Evolutionary conservation across 1,140 invertebrate species (phyloP).

Genomic region (Yoshiicerus persimilis): DNA sequence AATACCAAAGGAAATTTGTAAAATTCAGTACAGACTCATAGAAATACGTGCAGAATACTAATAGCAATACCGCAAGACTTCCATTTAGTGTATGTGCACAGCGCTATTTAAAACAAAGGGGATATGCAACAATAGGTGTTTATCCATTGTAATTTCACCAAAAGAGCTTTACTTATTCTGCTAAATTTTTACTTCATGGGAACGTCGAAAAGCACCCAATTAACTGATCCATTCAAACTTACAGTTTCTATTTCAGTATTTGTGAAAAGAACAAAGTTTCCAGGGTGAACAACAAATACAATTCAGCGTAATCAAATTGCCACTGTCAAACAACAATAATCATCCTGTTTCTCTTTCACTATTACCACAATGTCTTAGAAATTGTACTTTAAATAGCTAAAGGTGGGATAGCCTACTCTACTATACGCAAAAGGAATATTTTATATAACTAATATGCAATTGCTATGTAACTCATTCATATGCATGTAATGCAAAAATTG

Average conservation of each 20-base stretch:
- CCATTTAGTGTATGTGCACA: no score
- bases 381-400: no score
- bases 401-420: no score
- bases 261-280: neutral
- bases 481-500: no score
- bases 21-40: no score
- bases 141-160: neutral
- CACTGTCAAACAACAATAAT: neutral
- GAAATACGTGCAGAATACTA: no score
- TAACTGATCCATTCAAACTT: neutral
- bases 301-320: neutral
- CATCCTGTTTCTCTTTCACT: neutral
- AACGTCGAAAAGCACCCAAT: neutral
- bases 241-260: neutral
- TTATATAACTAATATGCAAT: neutral
- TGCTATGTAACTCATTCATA: no score
- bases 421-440: no score
- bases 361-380: no score
- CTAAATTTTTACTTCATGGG: neutral
- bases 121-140: neutral
- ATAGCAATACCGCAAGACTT: no score
- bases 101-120: neutral
- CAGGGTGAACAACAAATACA: neutral
- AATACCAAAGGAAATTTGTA: no score
- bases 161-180: neutral